A percentile compares a stretch with the other conserved stretches of the same genome.
phyloP scores from a whole-genome alignment of 2,797 vertebrate genomes.

The Vespertilio murinus region DNA sequence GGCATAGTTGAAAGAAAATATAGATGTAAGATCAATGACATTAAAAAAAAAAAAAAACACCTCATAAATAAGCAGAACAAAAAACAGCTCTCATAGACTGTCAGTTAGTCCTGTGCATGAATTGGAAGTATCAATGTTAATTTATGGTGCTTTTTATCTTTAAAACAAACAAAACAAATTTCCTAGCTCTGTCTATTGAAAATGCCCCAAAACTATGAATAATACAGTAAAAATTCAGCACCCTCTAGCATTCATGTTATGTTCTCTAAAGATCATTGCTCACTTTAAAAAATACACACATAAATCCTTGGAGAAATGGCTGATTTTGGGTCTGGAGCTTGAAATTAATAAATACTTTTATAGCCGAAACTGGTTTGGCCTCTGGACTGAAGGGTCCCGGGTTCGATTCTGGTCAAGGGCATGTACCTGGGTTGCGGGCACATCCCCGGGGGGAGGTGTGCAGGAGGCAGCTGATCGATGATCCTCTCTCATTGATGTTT shows the following conservation, averaged over 20 bases:
- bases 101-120: not conserved
- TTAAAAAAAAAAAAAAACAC: slow-evolving; percentile 19
- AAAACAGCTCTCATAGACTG: no score
- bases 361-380: no score
- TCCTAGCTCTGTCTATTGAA: not conserved
- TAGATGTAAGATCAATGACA: not conserved
- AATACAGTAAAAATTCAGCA: not conserved
- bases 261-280: not conserved
- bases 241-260: not conserved
- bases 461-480: no score
- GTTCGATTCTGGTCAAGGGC: no score
- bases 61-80: no score
- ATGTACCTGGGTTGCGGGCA: no score
- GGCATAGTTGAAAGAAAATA: not conserved
- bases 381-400: no score
- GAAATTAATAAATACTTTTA: not conserved
- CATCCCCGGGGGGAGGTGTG: no score
- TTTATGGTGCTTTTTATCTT: slow-evolving; percentile 4
- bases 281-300: not conserved
- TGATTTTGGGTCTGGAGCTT: not conserved
- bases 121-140: not conserved
- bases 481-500: no score
- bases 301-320: not conserved
- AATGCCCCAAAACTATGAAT: not conserved
- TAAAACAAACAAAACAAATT: slow-evolving; percentile 16